Base-by-base conservation (phyloP, 1,140 invertebrate species). In the Helicoverpa zea region DNA sequence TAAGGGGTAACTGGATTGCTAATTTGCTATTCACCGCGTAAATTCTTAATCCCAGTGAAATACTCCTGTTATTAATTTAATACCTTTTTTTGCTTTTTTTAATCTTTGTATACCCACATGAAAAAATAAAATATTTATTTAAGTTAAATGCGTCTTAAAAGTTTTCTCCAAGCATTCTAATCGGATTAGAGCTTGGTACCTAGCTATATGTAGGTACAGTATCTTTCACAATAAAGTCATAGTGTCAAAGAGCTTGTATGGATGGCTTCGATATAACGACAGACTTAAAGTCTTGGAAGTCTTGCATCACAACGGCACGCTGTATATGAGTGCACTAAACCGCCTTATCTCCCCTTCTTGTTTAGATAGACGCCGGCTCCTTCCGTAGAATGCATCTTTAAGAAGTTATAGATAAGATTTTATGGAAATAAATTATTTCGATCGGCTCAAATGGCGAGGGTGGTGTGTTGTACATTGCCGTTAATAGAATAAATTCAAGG, bases 261-360 rank as follows among this genome's bases (percentile, higher is more conserved):
- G 59, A 80, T 79, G 83, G 82, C 84, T 87, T 59, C 70, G 82
- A 82, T 79, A 84, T 87, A 87, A 86, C 82, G 80, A 76, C 54
- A 73, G 82, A 83, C 83, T 87, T 86, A 87, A 84, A 82, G 70
- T 78, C 84, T 84, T 83, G 81, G 84, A 76, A 82, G 82, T 77
- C 75, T 73, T 83, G 85, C 79, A 85, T 79, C 78, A 58, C 78
- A 58, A 64, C 80, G 80, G 81, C 61, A 76, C 63, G 70, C n/a
- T 56, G 79, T 83, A 82, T 83, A 72, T 83, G 80, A 88, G 83
- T 88, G 85, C 85, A 88, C 83, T 90, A 88, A 90, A 86, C 85
- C 83, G 83, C 66, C 87, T 89, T 90, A 90, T 90, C 89, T 89
- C 81, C 89, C 88, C 88, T 86, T 79, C 82, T 89, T 84, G 81